Evolutionary conservation across 2,113 vertebrate genomes (phyloP).

Genomic region (Tragelaphus scriptus): DNA sequence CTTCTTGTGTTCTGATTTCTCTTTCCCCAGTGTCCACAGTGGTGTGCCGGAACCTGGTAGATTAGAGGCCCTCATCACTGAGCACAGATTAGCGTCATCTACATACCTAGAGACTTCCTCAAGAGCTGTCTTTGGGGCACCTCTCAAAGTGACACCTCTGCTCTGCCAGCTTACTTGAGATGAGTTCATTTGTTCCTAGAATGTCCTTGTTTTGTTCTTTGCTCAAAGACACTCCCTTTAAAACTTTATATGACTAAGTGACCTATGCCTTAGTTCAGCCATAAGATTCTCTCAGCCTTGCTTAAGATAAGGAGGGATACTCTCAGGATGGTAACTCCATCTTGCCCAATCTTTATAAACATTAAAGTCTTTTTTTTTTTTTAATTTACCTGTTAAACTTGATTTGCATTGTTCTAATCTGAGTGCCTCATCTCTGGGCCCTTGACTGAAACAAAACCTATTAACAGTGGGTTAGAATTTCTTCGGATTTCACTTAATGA

Average conservation of each 20-base stretch:
- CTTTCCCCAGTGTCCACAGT: not conserved
- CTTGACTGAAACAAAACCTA: not conserved
- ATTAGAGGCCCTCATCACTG: not conserved
- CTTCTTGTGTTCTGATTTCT: not conserved
- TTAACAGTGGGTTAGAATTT: not conserved
- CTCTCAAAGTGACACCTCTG: conserved; percentile 1
- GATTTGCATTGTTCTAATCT: conserved; percentile 1
- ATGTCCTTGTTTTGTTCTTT: conserved; percentile 3
- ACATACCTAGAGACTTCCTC: not conserved
- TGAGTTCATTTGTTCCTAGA: not conserved
- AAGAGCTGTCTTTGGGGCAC: not conserved
- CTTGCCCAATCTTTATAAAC: not conserved
- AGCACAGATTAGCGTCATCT: not conserved
- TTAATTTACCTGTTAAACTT: not conserved
- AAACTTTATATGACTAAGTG: not conserved
- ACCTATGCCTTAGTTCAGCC: not conserved
- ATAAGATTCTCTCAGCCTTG: not conserved
- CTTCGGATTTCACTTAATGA: conserved; percentile 35
- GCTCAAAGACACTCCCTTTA: not conserved
- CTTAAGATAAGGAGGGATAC: not conserved
- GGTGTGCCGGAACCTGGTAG: not conserved
- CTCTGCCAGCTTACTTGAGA: not conserved
- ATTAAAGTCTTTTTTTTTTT: not conserved
- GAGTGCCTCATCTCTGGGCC: not conserved
- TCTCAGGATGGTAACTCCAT: not conserved